Base-by-base conservation (phyloP, 1,140 invertebrate genomes). In the Drosophila tropicalis region DNA sequence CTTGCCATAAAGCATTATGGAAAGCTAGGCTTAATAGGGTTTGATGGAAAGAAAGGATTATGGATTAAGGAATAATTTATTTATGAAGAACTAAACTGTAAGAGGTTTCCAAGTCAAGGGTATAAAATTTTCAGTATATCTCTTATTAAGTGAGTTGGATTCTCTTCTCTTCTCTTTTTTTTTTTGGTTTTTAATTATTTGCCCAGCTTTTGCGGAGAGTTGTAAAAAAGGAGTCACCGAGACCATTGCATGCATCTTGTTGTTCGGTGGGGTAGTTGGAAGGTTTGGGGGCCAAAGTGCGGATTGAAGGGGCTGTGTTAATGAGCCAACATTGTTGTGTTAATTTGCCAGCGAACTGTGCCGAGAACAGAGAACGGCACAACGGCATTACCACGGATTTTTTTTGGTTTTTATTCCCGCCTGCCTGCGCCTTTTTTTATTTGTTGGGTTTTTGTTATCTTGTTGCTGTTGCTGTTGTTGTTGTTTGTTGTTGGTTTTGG, bases 321-420 rank as follows among this genome's bases (percentile, higher is more conserved):
- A 87, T 87, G 84, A 87, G 84, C 84, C 84, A 87, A 87, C 84
- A 87, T 87, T 87, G 84, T 87, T 89, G 84, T 87, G 84, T 87
- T 89, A 87, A 87, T 89, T 87, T 87, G 84, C 76, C 76, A 62
- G 71, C 32, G 73, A 66, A 29, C 44, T 58, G 55, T 55, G 72
- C 44, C 44, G 19, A 51, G 44, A 34, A 66, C 63, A 47, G 62
- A 41, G 66, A 36, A 70, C 81, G 58, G 78, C 69, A 71, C 62
- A 60, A 79, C 70, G 74, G 22, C 10, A 51, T 51, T 22, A 40
- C 13, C 22, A 39, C 40, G 12, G 40, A 22, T 41, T 13, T 25
- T 22, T 9, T 22, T 22, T 22, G 19, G n/a, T n/a, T 36, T 12
- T 40, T 29, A 6, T 29, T 29, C 29, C 34, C 25, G 9, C 15